Percentiles rank a stretch among this genome's conserved stretches.
These are phyloP conservation scores for Lasius platythorax DNA, from an alignment of 2,888 invertebrate genomes.

Conservation along the genomic window DNA sequence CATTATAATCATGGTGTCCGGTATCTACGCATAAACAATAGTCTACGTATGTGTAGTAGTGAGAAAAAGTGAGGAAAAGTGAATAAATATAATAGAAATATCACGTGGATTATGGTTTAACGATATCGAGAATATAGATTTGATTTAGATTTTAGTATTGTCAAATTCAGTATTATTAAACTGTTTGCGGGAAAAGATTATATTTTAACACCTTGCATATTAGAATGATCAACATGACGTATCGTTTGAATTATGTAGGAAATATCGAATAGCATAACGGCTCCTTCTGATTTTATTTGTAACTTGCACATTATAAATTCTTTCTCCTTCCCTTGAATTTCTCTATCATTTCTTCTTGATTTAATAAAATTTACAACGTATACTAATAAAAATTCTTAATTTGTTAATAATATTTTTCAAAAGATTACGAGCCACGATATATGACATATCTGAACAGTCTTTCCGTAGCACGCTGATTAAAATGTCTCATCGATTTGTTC, in stretches of 20 bases:
- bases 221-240: background rate
- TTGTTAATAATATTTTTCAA: background rate
- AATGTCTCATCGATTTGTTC: background rate
- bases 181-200: background rate
- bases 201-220: background rate
- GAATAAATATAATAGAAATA: background rate
- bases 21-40: constrained; percentile 27
- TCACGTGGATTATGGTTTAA: background rate
- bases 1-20: constrained; percentile 33
- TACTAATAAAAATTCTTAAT: background rate
- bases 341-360: background rate
- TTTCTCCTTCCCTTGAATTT: background rate
- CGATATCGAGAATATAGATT: background rate
- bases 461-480: background rate
- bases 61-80: background rate
- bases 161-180: background rate
- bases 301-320: background rate
- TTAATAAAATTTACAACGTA: background rate
- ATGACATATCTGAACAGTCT: background rate
- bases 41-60: background rate
- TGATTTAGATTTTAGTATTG: background rate
- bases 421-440: background rate
- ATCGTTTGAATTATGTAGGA: background rate
- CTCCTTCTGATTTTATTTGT: background rate
- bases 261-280: background rate